Conservation (phyloP, 2,888 invertebrate genomes). For the Hecatera dysodea region DNA sequence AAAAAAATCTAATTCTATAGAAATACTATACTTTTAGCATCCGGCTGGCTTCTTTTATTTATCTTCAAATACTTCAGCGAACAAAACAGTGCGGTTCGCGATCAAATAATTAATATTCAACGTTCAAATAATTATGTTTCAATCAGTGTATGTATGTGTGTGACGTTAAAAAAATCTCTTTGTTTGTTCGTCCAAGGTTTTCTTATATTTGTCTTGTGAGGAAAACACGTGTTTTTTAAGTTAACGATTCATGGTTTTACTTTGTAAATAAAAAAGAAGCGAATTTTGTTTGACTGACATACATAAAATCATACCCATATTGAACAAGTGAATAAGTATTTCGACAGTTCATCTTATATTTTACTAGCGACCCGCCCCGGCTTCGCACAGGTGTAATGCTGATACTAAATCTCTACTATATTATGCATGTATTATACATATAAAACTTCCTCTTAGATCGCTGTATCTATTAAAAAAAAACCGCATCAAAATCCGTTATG, state of each 20-base stretch:
- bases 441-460: too few species aligned
- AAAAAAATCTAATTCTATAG: constrained; percentile 7
- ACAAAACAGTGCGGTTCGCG: constrained; percentile 13
- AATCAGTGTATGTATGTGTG: constrained; percentile 10
- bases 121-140: constrained; percentile 34
- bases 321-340: background rate
- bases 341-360: background rate
- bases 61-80: constrained; percentile 17
- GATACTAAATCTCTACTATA: too few species aligned
- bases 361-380: too few species aligned
- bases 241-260: constrained; percentile 24
- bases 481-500: too few species aligned
- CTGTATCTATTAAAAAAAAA: too few species aligned
- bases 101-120: constrained; percentile 54
- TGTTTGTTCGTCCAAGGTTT: constrained; percentile 38
- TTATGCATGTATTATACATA: too few species aligned
- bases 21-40: background rate
- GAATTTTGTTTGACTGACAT: constrained; percentile 12
- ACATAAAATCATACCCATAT: background rate
- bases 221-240: constrained; percentile 38
- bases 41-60: background rate
- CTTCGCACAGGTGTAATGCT: too few species aligned
- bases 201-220: constrained; percentile 19
- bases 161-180: constrained; percentile 8
- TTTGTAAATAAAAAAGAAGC: constrained; percentile 1